Evolutionary conservation across 1,140 invertebrate genomes (phyloP), one percentile per base, ranked within the genome.

Genomic region (Oncopeltus fasciatus): DNA sequence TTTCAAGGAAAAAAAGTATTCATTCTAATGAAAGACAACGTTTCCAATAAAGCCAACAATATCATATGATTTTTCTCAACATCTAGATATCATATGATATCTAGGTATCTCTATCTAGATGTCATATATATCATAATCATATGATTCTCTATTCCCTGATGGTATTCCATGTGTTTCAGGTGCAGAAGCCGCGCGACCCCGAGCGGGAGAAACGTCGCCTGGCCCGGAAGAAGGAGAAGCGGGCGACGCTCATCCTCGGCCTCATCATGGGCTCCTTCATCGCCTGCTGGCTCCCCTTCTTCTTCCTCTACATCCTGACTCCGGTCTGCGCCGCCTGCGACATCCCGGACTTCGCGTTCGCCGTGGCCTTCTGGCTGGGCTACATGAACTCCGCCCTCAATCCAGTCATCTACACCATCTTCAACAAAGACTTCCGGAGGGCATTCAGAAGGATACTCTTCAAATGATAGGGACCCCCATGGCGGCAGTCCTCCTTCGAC

Each of bases 221-320:
- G 66, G 94, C 95, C 0, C 82, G 95, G 63, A 96, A 97, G 65
- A 93, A 97, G 70, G 96, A 99, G 76, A 90, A 98, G 69, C 79
- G 96, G 57, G 96, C 96, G 0, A 99, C 96, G 0, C 77, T 99
- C 3, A 95, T 98, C 64, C 76, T 99, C 53, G 96, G 95, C 33
- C 81, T 99, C 53, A 98, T 99, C 65, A 97, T 99, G 90, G 94
- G 93, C 60, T 94, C 93, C 63, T 99, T 99, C 74, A 98, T 98
- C 69, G 84, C 94, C 38, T 98, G 94, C 70, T 99, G 97, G 96
- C 78, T 98, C 68, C 97, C 96, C 0, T 99, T 99, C 75, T 99
- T 99, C 81, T 87, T 95, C 71, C 80, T 95, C 47, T 95, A 95
- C 73, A 92, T 95, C 67, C 72, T 93, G 33, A 86, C 87, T 69